These are phyloP conservation scores for Bradysia coprophila DNA, from an alignment of 1,140 invertebrate genomes.

Conservation along the genomic window DNA sequence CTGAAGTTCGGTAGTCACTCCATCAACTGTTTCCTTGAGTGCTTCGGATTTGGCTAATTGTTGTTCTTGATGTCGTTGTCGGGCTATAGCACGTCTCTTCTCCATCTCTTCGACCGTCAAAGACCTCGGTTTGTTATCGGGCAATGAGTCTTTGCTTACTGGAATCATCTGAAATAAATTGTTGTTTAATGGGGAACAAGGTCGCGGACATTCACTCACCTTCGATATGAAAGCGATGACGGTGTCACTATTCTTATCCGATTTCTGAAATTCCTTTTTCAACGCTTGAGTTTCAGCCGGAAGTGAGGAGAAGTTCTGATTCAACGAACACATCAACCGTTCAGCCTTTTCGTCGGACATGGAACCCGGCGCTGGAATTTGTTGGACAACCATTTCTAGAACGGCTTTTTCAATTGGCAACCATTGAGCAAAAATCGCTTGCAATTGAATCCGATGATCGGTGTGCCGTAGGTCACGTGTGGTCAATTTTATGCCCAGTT, in stretches of 20 bases:
- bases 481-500: slow-evolving; percentile 59
- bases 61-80: slow-evolving; percentile 37
- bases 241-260: slow-evolving; percentile 44
- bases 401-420: slow-evolving; percentile 66
- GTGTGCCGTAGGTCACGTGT: slow-evolving; percentile 58
- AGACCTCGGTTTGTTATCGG: slow-evolving; percentile 49
- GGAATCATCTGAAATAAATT: no score
- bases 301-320: slow-evolving; percentile 45
- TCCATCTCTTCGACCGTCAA: slow-evolving; percentile 61
- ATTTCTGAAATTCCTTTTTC: slow-evolving; percentile 56
- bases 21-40: slow-evolving; percentile 4
- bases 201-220: slow-evolving; percentile 72
- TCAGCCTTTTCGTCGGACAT: slow-evolving; percentile 59
- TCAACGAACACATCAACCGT: slow-evolving; percentile 51
- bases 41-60: slow-evolving; percentile 13
- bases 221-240: slow-evolving; percentile 89
- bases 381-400: slow-evolving; percentile 58
- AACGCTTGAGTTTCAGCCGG: slow-evolving; percentile 49
- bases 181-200: not conserved
- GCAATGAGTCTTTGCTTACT: slow-evolving; percentile 46
- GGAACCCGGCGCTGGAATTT: slow-evolving; percentile 62
- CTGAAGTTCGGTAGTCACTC: slow-evolving; percentile 12
- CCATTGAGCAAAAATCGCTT: slow-evolving; percentile 75
- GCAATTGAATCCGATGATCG: slow-evolving; percentile 58
- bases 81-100: slow-evolving; percentile 44